These are phyloP conservation scores for Mormyrops attenuatus DNA, from an alignment of 2,797 vertebrate species.

Conservation along the genomic window DNA sequence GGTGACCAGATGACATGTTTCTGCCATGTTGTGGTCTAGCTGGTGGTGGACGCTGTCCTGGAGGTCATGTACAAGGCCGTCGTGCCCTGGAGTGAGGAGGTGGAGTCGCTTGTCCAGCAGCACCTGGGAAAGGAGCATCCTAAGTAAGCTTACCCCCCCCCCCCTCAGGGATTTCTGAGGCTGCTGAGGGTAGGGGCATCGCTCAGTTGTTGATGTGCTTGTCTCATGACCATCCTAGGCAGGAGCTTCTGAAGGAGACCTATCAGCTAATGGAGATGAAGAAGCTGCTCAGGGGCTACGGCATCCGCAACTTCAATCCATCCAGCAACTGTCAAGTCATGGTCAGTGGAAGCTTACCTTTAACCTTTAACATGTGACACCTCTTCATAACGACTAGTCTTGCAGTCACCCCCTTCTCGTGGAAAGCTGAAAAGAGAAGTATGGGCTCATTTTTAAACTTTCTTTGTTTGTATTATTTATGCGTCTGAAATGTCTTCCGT, in stretches of 20 bases:
- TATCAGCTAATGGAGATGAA: constrained; percentile 92
- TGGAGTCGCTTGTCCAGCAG: constrained; percentile 82
- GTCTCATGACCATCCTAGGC: constrained; percentile 52
- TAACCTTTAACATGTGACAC: neutral
- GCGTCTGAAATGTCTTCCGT: neutral
- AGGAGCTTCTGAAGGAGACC: constrained; percentile 83
- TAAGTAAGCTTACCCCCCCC: constrained; percentile 68
- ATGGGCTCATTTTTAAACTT: neutral
- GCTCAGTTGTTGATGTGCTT: neutral
- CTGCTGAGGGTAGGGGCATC: neutral
- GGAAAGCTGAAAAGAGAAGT: neutral
- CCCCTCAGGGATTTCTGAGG: neutral
- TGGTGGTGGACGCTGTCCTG: constrained; percentile 88
- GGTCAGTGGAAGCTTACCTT: constrained; percentile 53
- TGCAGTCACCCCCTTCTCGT: neutral
- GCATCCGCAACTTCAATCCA: constrained; percentile 82
- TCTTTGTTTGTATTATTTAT: neutral
- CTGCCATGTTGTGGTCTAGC: constrained; percentile 52
- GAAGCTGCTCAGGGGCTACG: constrained; percentile 82
- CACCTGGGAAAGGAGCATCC: constrained; percentile 85
- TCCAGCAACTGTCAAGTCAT: constrained; percentile 75
- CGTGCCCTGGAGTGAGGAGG: constrained; percentile 82
- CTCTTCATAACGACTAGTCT: neutral
- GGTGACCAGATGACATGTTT: neutral
- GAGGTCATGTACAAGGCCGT: constrained; percentile 88